Conservation (phyloP, 2,797 vertebrate genomes). For the Macrochelys suwanniensis region DNA sequence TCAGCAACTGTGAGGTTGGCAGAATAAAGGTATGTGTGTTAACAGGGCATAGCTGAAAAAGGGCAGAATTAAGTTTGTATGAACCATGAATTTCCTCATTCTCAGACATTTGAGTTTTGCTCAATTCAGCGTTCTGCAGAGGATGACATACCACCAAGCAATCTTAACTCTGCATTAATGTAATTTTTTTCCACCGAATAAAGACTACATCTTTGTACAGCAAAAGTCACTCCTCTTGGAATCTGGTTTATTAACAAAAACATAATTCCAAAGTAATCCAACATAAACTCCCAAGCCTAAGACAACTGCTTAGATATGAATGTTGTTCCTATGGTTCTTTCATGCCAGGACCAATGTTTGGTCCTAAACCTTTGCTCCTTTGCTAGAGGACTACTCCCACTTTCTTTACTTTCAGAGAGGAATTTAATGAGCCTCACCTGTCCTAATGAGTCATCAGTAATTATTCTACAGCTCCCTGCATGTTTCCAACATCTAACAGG, state of each 20-base stretch:
- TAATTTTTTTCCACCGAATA: not conserved
- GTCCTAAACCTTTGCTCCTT: not conserved
- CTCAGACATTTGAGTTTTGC: not conserved
- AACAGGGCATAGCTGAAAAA: too few relatives aligned
- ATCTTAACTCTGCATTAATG: not conserved
- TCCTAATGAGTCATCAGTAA: not conserved
- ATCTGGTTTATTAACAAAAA: not conserved
- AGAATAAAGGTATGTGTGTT: too few relatives aligned
- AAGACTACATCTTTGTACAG: not conserved
- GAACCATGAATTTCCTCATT: not conserved
- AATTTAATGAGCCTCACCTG: not conserved
- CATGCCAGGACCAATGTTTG: not conserved
- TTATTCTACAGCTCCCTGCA: not conserved
- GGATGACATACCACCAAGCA: not conserved
- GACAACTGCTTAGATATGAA: not conserved
- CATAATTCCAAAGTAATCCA: not conserved
- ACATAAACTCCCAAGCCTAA: not conserved
- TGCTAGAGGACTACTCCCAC: not conserved
- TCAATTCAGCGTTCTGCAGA: not conserved
- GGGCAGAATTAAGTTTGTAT: too few relatives aligned
- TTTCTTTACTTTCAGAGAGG: not conserved
- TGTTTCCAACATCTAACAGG: not conserved
- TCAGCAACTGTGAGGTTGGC: too few relatives aligned
- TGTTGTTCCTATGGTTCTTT: not conserved
- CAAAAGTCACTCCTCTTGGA: not conserved